phyloP scores from a whole-genome alignment of 2,888 invertebrate species.

The Mesorhabditis sp. region DNA sequence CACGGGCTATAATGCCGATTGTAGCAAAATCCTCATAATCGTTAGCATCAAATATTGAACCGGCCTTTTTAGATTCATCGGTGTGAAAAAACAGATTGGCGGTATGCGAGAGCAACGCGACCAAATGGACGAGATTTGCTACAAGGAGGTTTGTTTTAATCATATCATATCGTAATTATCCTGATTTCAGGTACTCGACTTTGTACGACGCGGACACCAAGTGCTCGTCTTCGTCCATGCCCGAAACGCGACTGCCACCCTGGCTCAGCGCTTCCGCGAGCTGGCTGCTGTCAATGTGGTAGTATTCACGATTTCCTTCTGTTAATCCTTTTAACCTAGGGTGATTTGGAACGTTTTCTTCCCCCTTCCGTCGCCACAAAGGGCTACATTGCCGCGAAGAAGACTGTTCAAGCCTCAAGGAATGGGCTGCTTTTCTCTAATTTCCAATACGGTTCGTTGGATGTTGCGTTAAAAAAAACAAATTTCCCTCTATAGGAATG shows the following conservation, averaged over 20 bases:
- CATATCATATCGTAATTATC: not conserved
- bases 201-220: slow-evolving; percentile 85
- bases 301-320: slow-evolving; percentile 7
- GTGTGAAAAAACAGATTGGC: slow-evolving; percentile 30
- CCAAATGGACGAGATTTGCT: slow-evolving; percentile 66
- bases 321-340: slow-evolving; percentile 17
- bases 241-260: slow-evolving; percentile 86
- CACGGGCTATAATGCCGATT: not conserved
- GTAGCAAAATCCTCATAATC: not conserved
- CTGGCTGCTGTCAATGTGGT: slow-evolving; percentile 66
- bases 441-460: not conserved
- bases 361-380: slow-evolving; percentile 23
- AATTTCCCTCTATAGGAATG: slow-evolving; percentile 68
- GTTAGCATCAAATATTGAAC: not conserved
- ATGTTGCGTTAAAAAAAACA: too few species aligned
- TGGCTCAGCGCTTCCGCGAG: slow-evolving; percentile 80
- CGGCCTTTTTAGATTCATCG: slow-evolving; percentile 43
- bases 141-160: slow-evolving; percentile 73
- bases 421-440: not conserved
- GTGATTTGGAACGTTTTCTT: slow-evolving; percentile 34
- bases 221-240: slow-evolving; percentile 89
- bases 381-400: slow-evolving; percentile 35
- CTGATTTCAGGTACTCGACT: slow-evolving; percentile 64
- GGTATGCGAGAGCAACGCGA: slow-evolving; percentile 27
- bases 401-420: slow-evolving; percentile 19